Evolutionary conservation across 2,113 vertebrate genomes (phyloP).

Genomic region (Axis porcinus): DNA sequence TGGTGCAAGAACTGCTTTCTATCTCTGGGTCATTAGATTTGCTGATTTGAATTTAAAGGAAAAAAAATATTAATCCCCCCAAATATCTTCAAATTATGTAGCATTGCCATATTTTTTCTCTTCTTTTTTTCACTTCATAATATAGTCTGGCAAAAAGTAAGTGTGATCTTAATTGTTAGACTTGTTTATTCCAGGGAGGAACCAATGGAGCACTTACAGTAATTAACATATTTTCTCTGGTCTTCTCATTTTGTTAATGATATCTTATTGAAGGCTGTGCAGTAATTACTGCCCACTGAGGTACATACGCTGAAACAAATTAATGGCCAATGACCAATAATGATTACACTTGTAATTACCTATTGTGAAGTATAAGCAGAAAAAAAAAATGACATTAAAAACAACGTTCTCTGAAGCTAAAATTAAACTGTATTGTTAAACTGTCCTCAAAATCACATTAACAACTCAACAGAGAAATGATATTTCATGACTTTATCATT

Average conservation of each 20-base stretch:
- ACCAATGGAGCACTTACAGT: slow-evolving; percentile 77
- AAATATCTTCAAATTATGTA: slow-evolving; percentile 31
- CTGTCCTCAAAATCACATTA: slow-evolving; percentile 61
- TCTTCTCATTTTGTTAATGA: slow-evolving; percentile 87
- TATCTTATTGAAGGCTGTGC: slow-evolving; percentile 81
- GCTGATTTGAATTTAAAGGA: slow-evolving; percentile 58
- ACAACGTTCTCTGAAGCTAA: slow-evolving; percentile 67
- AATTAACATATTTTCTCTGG: slow-evolving; percentile 84
- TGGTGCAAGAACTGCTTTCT: not conserved
- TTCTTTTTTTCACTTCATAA: slow-evolving; percentile 49
- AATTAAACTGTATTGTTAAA: slow-evolving; percentile 70
- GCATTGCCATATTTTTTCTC: not conserved
- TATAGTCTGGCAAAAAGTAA: slow-evolving; percentile 74
- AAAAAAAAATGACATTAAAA: slow-evolving; percentile 72
- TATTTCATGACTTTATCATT: slow-evolving; percentile 42
- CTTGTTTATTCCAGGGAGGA: slow-evolving; percentile 80
- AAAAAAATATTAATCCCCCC: not conserved
- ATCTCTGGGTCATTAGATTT: slow-evolving; percentile 31
- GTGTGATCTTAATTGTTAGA: slow-evolving; percentile 78
- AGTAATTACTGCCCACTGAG: slow-evolving; percentile 84
- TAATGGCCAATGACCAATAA: slow-evolving; percentile 87
- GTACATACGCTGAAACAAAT: slow-evolving; percentile 82
- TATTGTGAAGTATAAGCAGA: slow-evolving; percentile 77
- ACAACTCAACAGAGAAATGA: slow-evolving; percentile 50
- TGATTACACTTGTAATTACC: slow-evolving; percentile 81